Conservation (phyloP, 1,140 invertebrate species). For the Rhizoglyphus robini region DNA sequence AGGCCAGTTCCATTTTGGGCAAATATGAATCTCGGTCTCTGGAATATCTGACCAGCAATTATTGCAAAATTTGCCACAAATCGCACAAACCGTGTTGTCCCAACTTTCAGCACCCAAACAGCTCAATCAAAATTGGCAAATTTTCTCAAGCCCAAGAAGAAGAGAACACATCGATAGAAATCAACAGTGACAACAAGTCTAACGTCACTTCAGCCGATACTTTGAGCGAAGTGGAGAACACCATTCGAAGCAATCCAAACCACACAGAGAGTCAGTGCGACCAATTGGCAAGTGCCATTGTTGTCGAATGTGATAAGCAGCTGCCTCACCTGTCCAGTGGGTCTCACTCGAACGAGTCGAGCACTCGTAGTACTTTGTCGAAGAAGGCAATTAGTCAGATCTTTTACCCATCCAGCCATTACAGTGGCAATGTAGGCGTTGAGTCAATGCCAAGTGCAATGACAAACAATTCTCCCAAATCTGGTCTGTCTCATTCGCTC, state of each 20-base stretch:
- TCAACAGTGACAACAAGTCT: background rate
- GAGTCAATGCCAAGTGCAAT: background rate
- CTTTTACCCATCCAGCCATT: background rate
- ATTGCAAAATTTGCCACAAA: constrained; percentile 21
- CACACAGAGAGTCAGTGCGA: background rate
- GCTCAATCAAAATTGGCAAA: background rate
- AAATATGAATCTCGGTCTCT: constrained; percentile 19
- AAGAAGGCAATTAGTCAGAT: constrained; percentile 14
- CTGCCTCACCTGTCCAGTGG: background rate
- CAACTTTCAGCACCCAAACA: constrained; percentile 7
- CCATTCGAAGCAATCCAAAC: background rate
- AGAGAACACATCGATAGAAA: background rate
- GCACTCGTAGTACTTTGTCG: background rate
- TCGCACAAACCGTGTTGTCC: constrained; percentile 21
- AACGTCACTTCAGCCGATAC: background rate
- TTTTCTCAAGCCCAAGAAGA: background rate
- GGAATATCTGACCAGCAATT: constrained; percentile 18
- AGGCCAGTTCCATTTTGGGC: background rate
- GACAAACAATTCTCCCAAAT: background rate
- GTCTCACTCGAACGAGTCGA: background rate
- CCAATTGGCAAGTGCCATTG: background rate
- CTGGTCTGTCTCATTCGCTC: background rate
- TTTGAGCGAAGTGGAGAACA: background rate
- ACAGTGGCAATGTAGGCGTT: too few relatives aligned
- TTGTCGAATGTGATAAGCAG: background rate